Percentiles rank a stretch among this genome's conserved stretches.
phyloP scores from a whole-genome alignment of 2,113 vertebrate species.

The Sporophila hypoxantha region DNA sequence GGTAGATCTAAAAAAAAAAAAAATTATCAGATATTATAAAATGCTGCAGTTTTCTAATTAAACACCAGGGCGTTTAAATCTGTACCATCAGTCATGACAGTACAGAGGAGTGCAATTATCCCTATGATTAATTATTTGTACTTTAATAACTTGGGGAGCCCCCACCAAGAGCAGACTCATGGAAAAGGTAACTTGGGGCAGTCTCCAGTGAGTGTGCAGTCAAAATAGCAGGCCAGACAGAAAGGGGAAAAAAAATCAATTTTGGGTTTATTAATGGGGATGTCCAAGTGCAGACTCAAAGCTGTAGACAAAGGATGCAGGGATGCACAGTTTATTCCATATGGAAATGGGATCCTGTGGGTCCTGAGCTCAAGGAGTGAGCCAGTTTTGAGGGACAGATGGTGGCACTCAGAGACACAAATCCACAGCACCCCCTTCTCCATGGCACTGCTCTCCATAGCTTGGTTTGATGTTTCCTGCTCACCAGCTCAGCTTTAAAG shows the following conservation, averaged over 20 bases:
- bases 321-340: not conserved
- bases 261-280: not conserved
- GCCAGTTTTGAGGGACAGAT: not conserved
- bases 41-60: not conserved
- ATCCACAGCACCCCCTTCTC: not conserved
- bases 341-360: not conserved
- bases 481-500: not conserved
- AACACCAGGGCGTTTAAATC: not conserved
- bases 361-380: not conserved
- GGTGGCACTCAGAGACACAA: not conserved
- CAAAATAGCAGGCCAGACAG: not conserved
- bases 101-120: not conserved
- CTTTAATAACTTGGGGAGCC: not conserved
- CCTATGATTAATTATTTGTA: not conserved
- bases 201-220: not conserved
- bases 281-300: not conserved
- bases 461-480: not conserved
- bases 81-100: not conserved
- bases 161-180: not conserved
- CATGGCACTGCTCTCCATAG: not conserved
- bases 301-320: not conserved
- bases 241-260: not conserved
- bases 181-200: rapidly evolving
- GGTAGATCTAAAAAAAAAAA: not conserved
- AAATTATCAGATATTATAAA: not conserved